A percentile compares a stretch with the other conserved stretches of the same genome.
phyloP scores from a whole-genome alignment of 1,140 invertebrate species.

The Hyles vespertilio region DNA sequence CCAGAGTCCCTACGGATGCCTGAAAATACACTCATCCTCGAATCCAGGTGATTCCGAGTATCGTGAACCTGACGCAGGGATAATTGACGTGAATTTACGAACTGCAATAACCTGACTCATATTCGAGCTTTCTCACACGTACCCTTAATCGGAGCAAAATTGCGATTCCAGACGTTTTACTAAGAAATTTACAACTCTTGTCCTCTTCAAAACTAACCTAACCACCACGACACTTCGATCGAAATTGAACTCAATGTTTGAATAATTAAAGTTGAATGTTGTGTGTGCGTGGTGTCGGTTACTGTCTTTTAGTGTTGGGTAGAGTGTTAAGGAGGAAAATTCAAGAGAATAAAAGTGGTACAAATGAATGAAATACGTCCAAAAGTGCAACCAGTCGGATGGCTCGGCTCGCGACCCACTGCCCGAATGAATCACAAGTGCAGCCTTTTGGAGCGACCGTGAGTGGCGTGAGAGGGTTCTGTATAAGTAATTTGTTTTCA shows the following conservation, averaged over 20 bases:
- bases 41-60: too few relatives aligned
- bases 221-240: background rate
- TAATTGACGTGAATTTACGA: too few relatives aligned
- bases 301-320: background rate
- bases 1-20: too few relatives aligned
- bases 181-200: conserved; percentile 22
- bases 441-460: background rate
- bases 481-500: too few relatives aligned
- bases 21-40: too few relatives aligned
- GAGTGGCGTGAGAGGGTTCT: background rate
- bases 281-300: background rate
- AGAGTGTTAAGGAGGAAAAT: conserved; percentile 24
- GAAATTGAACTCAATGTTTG: background rate
- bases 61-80: too few relatives aligned
- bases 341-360: conserved; percentile 14
- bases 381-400: conserved; percentile 20
- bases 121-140: conserved; percentile 15
- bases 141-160: conserved; percentile 21
- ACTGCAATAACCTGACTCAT: background rate
- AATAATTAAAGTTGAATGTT: conserved; percentile 2
- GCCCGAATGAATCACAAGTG: conserved; percentile 28
- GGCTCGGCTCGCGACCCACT: conserved; percentile 29
- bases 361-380: conserved; percentile 11
- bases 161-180: conserved; percentile 17
- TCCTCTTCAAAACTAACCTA: background rate